These are phyloP conservation scores for Drosophila recens DNA, from an alignment of 2,888 invertebrate genomes.

Conservation along the genomic window DNA sequence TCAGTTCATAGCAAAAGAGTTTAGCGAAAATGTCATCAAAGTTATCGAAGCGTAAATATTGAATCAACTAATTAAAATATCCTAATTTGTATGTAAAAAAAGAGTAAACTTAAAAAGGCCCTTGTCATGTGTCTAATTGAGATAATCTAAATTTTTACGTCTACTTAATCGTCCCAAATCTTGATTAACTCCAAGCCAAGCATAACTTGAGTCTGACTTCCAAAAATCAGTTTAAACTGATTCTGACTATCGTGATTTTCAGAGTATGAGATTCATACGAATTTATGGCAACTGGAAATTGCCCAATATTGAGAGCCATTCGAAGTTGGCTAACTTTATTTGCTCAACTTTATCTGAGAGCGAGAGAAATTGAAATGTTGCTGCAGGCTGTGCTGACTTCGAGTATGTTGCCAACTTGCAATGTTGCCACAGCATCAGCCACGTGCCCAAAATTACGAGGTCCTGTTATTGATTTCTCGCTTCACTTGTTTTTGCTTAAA, in stretches of 20 bases:
- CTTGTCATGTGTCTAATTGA: not conserved
- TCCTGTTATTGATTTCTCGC: slow-evolving; percentile 46
- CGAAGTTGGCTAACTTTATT: slow-evolving; percentile 10
- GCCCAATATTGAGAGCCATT: slow-evolving; percentile 1
- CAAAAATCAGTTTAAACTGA: slow-evolving; percentile 13
- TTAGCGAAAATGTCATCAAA: slow-evolving; percentile 9
- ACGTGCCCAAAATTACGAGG: slow-evolving; percentile 17
- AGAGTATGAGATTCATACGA: slow-evolving; percentile 2
- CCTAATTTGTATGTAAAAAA: not conserved
- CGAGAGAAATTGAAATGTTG: slow-evolving; percentile 32
- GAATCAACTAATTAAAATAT: not conserved
- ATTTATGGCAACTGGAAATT: slow-evolving; percentile 25
- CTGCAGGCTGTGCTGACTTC: slow-evolving; percentile 1
- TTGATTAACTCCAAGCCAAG: slow-evolving; percentile 1
- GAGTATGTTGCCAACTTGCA: slow-evolving; percentile 24
- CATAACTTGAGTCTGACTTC: slow-evolving; percentile 1
- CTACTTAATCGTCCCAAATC: not conserved
- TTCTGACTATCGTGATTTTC: slow-evolving; percentile 6
- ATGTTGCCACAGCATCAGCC: slow-evolving; percentile 38
- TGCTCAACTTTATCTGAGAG: slow-evolving; percentile 32
- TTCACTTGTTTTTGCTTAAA: not conserved
- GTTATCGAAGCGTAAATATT: not conserved
- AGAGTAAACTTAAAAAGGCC: not conserved
- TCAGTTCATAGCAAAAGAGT: not conserved
- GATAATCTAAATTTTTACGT: not conserved